Evolutionary conservation across 2,113 vertebrate species (phyloP).

Genomic region (Sorex fumeus): DNA sequence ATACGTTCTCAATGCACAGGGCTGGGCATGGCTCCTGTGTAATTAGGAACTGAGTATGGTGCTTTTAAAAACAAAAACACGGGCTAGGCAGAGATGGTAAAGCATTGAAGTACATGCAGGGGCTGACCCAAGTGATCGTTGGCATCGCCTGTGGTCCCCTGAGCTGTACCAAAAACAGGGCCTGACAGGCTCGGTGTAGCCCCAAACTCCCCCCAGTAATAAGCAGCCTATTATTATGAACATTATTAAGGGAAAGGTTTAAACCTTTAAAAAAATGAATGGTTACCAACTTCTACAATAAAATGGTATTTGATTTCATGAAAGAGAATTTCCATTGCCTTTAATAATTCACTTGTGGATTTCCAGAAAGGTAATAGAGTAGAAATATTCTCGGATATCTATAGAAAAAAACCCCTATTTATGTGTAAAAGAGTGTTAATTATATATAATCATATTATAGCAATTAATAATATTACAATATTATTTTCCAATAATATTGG

Average conservation of each 20-base stretch:
- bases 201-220: too few relatives aligned
- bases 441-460: too few relatives aligned
- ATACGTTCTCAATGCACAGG: neutral
- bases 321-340: slow-evolving; percentile 13
- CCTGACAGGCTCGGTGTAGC: too few relatives aligned
- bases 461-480: too few relatives aligned
- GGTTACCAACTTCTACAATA: neutral
- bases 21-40: neutral
- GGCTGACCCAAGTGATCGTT: too few relatives aligned
- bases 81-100: too few relatives aligned
- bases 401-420: neutral
- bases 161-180: too few relatives aligned
- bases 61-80: neutral
- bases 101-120: neutral
- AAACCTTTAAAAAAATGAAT: neutral
- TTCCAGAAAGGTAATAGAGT: slow-evolving; percentile 43
- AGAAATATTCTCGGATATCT: slow-evolving; percentile 35
- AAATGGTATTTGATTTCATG: neutral
- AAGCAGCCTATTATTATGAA: neutral
- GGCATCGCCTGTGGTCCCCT: too few relatives aligned
- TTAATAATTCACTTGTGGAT: slow-evolving; percentile 10
- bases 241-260: neutral
- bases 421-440: neutral
- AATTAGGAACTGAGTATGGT: neutral
- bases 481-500: too few relatives aligned